These are phyloP conservation scores for Euzophera pinguis DNA, from an alignment of 2,888 invertebrate species.

Conservation along the genomic window DNA sequence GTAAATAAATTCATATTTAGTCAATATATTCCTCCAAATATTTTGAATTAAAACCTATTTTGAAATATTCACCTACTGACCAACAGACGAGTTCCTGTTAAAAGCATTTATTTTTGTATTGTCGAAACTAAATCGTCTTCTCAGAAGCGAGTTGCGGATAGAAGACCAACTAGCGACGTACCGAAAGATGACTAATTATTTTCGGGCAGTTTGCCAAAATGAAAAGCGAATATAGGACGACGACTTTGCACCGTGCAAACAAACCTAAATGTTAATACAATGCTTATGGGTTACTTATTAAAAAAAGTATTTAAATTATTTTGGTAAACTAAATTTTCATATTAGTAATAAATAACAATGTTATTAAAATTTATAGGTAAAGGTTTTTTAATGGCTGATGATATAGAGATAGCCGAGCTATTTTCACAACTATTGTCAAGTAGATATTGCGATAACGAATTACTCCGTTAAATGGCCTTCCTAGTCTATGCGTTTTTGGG, in stretches of 20 bases:
- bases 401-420: no score
- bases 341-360: no score
- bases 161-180: slow-evolving; percentile 38
- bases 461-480: no score
- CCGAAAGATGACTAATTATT: slow-evolving; percentile 67
- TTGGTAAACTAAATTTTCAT: no score
- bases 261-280: slow-evolving; percentile 47
- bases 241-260: slow-evolving; percentile 35
- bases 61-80: not conserved
- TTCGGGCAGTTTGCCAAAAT: slow-evolving; percentile 62
- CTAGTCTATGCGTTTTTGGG: no score
- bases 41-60: not conserved
- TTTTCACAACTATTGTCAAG: no score
- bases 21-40: no score
- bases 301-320: not conserved
- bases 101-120: slow-evolving; percentile 13
- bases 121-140: slow-evolving; percentile 39
- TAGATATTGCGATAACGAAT: no score
- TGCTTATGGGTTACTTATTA: slow-evolving; percentile 14
- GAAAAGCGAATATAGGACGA: slow-evolving; percentile 38
- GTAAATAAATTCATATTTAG: no score
- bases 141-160: slow-evolving; percentile 43
- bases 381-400: no score
- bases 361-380: no score
- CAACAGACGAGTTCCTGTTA: not conserved